phyloP scores from a whole-genome alignment of 2,888 invertebrate genomes.

The Malacosoma neustria region DNA sequence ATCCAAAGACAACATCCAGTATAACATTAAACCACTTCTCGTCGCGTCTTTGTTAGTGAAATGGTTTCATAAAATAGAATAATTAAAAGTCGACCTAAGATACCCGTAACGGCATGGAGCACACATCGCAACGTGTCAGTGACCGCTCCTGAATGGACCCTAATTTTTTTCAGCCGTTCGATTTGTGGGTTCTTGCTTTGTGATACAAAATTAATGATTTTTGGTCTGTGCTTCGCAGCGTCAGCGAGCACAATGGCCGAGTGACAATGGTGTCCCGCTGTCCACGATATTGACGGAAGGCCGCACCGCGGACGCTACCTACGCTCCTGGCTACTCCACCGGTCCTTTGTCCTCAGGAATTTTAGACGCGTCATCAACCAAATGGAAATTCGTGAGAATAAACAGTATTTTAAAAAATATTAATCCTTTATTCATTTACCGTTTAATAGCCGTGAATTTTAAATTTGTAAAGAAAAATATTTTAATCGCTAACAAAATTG shows the following conservation, averaged over 20 bases:
- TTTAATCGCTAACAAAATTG: too few species aligned
- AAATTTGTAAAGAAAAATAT: too few species aligned
- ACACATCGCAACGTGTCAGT: slow-evolving; percentile 47
- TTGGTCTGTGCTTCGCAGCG: slow-evolving; percentile 62
- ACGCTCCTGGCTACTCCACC: slow-evolving; percentile 48
- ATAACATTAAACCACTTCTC: too few species aligned
- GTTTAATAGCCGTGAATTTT: too few species aligned
- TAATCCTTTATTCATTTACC: slow-evolving; percentile 46
- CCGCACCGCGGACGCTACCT: slow-evolving; percentile 48
- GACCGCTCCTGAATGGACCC: slow-evolving; percentile 60
- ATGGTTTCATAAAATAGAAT: slow-evolving; percentile 26
- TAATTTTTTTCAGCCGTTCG: slow-evolving; percentile 62
- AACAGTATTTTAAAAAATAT: slow-evolving; percentile 41
- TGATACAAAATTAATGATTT: slow-evolving; percentile 74
- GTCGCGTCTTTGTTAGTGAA: slow-evolving; percentile 17
- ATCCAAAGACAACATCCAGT: too few species aligned
- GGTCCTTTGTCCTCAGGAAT: slow-evolving; percentile 54
- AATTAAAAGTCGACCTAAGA: slow-evolving; percentile 59
- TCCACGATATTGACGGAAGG: slow-evolving; percentile 67
- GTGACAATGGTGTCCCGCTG: slow-evolving; percentile 72
- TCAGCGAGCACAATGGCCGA: slow-evolving; percentile 51
- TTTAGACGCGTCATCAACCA: slow-evolving; percentile 58
- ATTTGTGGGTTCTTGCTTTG: slow-evolving; percentile 73
- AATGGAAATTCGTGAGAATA: slow-evolving; percentile 54
- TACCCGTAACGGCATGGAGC: slow-evolving; percentile 29